A percentile compares a stretch with the other conserved stretches of the same genome.
Evolutionary conservation across 2,113 vertebrate genomes (phyloP).

Genomic region (Pseudopodoces humilis): DNA sequence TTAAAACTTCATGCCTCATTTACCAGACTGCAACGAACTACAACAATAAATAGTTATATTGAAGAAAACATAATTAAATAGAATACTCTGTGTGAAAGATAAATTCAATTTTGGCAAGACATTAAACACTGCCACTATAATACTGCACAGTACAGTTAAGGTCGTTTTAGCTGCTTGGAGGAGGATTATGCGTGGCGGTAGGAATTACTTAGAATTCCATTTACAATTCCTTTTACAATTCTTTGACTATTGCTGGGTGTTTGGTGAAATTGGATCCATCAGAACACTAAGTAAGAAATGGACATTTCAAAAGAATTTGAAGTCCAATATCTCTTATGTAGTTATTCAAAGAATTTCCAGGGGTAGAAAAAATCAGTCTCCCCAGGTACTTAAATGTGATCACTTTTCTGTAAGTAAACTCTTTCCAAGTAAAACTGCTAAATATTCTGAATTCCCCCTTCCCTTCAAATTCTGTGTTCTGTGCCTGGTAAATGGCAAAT

Average conservation of each 20-base stretch:
- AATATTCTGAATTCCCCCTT: neutral
- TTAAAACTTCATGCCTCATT: neutral
- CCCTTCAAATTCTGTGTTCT: neutral
- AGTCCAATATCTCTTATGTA: neutral
- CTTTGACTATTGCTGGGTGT: neutral
- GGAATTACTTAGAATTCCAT: neutral
- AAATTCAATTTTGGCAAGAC: neutral
- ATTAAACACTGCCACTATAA: neutral
- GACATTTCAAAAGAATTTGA: neutral
- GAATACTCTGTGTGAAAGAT: neutral
- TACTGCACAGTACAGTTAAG: neutral
- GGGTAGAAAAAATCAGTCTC: neutral
- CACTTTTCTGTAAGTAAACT: neutral
- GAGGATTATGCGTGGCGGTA: neutral
- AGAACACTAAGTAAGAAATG: neutral
- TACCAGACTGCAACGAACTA: neutral
- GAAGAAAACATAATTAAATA: neutral
- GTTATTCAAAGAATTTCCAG: neutral
- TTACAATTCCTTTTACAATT: neutral
- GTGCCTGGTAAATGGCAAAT: neutral
- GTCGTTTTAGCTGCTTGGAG: neutral
- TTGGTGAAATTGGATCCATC: neutral
- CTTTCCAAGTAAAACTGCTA: neutral
- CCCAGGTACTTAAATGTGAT: neutral
- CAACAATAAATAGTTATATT: neutral